phyloP scores from a whole-genome alignment of 2,113 vertebrate genomes.

The Eptesicus fuscus region DNA sequence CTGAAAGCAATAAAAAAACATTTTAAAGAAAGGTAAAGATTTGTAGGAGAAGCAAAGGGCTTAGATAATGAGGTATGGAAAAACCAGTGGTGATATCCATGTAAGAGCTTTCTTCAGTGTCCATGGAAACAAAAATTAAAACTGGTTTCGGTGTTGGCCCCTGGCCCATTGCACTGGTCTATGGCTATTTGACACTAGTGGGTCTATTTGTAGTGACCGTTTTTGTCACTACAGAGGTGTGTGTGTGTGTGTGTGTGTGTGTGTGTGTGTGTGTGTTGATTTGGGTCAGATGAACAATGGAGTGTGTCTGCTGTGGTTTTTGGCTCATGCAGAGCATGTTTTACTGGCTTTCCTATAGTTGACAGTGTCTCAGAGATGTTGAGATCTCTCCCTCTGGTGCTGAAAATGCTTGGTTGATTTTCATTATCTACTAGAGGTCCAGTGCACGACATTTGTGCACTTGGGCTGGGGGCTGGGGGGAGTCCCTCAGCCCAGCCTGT shows the following conservation, averaged over 20 bases:
- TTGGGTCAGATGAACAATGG: constrained; percentile 48
- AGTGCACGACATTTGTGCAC: no score
- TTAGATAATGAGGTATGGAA: neutral
- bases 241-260: neutral
- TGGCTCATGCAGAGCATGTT: neutral
- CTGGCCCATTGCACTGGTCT: neutral
- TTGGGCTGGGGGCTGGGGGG: no score
- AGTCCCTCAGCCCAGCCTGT: no score
- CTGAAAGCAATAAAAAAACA: neutral
- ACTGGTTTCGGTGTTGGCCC: neutral
- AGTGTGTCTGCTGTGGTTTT: constrained; percentile 44
- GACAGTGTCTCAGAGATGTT: neutral
- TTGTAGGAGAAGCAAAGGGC: neutral
- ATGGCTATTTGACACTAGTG: neutral
- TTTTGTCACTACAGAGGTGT: neutral
- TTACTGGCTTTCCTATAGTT: constrained; percentile 26
- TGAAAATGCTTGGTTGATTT: constrained; percentile 23
- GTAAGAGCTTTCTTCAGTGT: neutral
- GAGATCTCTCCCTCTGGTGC: neutral
- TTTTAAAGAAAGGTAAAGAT: neutral
- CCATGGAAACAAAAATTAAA: neutral
- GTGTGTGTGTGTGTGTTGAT: neutral
- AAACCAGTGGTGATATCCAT: neutral
- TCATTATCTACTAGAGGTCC: neutral
- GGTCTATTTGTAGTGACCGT: neutral